A percentile compares a stretch with the other conserved stretches of the same genome.
phyloP scores from a whole-genome alignment of 1,140 invertebrate species.

The Daktulosphaira vitifoliae region DNA sequence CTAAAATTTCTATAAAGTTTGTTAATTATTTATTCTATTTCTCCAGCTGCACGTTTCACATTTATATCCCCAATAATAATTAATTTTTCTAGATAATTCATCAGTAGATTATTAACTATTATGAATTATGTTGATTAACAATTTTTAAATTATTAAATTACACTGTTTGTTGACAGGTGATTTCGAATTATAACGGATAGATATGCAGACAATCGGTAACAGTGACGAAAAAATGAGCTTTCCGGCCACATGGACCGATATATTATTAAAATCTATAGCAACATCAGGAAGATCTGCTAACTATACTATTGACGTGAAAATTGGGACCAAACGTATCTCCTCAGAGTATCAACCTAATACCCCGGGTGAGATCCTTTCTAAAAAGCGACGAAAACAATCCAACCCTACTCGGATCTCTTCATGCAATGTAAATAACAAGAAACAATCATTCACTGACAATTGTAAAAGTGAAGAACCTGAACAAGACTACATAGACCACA shows the following conservation, averaged over 20 bases:
- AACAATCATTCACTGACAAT: not conserved
- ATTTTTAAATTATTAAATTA: no score
- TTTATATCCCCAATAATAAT: no score
- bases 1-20: no score
- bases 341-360: not conserved
- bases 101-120: no score
- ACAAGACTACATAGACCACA: not conserved
- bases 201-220: slow-evolving; percentile 16
- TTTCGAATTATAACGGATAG: no score
- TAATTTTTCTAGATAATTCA: no score
- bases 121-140: no score
- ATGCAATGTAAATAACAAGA: slow-evolving; percentile 24
- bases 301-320: slow-evolving; percentile 29
- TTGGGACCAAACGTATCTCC: slow-evolving; percentile 9
- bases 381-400: slow-evolving; percentile 40
- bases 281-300: not conserved
- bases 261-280: slow-evolving; percentile 21
- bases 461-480: not conserved
- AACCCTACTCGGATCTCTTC: slow-evolving; percentile 39
- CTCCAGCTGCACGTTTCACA: no score
- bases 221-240: slow-evolving; percentile 10
- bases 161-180: no score
- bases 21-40: no score
- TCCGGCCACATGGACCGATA: slow-evolving; percentile 14
- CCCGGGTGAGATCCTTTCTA: slow-evolving; percentile 5